phyloP scores from a whole-genome alignment of 1,140 invertebrate species.

The Proctacanthus coquilletti region DNA sequence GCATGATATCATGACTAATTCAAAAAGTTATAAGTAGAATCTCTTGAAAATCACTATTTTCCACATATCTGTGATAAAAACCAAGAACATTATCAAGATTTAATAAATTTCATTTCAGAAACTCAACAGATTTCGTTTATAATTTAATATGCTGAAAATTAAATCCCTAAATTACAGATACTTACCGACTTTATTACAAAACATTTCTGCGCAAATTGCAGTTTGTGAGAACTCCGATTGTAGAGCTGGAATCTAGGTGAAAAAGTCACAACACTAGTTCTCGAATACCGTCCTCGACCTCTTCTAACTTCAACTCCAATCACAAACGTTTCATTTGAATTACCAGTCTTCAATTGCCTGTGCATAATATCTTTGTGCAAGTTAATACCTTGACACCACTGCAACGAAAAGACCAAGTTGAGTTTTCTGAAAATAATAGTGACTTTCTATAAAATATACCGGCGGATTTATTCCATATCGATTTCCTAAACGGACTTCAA shows the following conservation, averaged over 20 bases:
- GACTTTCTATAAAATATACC: constrained; percentile 9
- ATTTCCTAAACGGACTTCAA: constrained; percentile 29
- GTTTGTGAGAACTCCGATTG: constrained; percentile 66
- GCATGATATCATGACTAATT: too few species aligned
- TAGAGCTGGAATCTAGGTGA: constrained; percentile 86
- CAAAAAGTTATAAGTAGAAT: constrained; percentile 5
- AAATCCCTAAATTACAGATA: too few species aligned
- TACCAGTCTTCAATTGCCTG: constrained; percentile 19
- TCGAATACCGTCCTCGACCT: constrained; percentile 72
- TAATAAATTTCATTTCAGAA: too few species aligned
- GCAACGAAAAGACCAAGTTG: constrained; percentile 6
- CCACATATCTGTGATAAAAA: too few species aligned
- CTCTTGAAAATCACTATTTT: too few species aligned
- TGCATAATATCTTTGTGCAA: constrained; percentile 21
- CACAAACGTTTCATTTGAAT: constrained; percentile 35
- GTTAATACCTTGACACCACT: constrained; percentile 74
- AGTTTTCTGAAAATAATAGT: neutral
- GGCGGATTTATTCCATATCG: constrained; percentile 17
- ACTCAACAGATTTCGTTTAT: too few species aligned
- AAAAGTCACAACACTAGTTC: constrained; percentile 84
- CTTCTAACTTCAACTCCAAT: constrained; percentile 78
- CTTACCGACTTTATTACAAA: constrained; percentile 43
- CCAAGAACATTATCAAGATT: too few species aligned
- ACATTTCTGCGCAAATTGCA: constrained; percentile 79
- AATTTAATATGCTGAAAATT: too few species aligned